Conservation (phyloP, 2,797 vertebrate species). For the Cuculus canorus region DNA sequence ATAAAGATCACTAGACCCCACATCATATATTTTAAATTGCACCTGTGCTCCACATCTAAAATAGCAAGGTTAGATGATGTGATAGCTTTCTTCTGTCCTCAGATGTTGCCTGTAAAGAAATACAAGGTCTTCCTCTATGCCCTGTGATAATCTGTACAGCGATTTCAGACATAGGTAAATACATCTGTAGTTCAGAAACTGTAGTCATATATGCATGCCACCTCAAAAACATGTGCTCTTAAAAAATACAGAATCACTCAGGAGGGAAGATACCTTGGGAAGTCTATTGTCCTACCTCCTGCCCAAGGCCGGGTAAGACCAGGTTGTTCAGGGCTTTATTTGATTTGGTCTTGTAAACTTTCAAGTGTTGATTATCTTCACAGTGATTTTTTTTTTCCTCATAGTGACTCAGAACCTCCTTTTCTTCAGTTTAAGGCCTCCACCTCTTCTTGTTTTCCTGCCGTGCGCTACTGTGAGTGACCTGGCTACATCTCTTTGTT, state of each 20-base stretch:
- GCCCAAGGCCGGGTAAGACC: background rate
- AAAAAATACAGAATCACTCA: background rate
- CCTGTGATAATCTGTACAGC: background rate
- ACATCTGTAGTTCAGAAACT: background rate
- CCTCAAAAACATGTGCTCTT: background rate
- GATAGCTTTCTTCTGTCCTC: background rate
- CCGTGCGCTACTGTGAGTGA: background rate
- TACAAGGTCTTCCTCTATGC: background rate
- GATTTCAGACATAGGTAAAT: background rate
- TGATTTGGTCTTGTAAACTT: background rate
- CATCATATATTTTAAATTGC: constrained; percentile 29
- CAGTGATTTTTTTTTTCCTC: background rate
- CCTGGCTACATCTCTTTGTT: background rate
- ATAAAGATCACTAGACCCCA: background rate
- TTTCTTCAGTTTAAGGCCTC: background rate
- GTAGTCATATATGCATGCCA: background rate
- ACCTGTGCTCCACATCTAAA: background rate
- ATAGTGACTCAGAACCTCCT: background rate
- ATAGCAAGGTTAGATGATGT: background rate
- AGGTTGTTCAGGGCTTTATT: background rate
- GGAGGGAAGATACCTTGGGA: fast-evolving
- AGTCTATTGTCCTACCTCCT: background rate
- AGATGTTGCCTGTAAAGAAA: background rate
- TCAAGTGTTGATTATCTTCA: background rate
- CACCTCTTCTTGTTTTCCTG: background rate